Base-by-base conservation (phyloP, 2,113 vertebrate species). In the Ammodytes dubius region DNA sequence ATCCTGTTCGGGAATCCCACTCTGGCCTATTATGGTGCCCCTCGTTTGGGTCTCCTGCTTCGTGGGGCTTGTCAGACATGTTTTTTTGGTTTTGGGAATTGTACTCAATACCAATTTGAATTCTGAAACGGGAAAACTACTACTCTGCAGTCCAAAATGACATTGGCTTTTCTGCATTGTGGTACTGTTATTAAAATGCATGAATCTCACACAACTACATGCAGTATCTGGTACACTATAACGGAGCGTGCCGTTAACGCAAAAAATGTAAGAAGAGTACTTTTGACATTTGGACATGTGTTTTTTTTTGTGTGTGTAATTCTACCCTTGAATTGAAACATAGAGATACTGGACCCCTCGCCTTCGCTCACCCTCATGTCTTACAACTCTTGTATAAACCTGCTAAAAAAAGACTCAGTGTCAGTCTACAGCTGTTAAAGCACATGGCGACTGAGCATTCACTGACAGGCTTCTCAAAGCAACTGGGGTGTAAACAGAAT, bases 341-440 rank as follows among this genome's bases (percentile, higher is more conserved):
- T 12, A 47, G 14, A 13, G 6, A 47, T 11, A 15, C 15, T 70
- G 4, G 40, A 72, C 40, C 11, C 7, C 37, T 1, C 14, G 19
- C 64, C 11, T 53, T 6, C 37, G 42, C 63, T 57, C 53, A 42
- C 49, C 64, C 74, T 45, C 52, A 79, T 63, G 79, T 89, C 85
- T 92, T 88, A 77, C 72, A 79, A n/a, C 65, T 40, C 49, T 60
- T 89, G 61, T 88, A 74, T 65, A 70, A 87, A 27, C 68, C 12
- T 13, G 85, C 94, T 95, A 95, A 92, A 95, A 93, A 94, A 95
- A 95, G 93, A 80, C 70, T n/a, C 54, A 6, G 27, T 27, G 57
- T 46, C 12, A 11, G 69, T 78, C 66, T 83, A 86, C 94, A 94
- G 93, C 95, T 95, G 95, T 93, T 79, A 79, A 77, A 75, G 68